Base-by-base conservation (phyloP, 2,113 vertebrate genomes). In the Podocnemis expansa region DNA sequence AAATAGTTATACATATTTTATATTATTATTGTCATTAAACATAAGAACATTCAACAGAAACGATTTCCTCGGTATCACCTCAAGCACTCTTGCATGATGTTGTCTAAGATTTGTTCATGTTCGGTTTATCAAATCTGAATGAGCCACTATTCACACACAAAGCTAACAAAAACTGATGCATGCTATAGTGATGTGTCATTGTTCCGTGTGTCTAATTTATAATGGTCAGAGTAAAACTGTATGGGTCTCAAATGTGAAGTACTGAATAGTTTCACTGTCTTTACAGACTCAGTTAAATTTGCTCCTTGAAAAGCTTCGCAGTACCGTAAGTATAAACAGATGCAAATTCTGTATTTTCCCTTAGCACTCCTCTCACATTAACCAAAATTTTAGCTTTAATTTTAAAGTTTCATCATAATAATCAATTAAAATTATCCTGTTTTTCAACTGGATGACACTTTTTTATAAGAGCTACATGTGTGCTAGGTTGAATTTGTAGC, bases 291-390 rank as follows among this genome's bases (percentile, higher is more conserved):
- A 99, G 97, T 97, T 99, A 97, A 99, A 99, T 96, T 98, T 99
- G 80, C 98, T 99, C 27, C 98, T 99, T 96, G 99, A 99, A 79
- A 99, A 99, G 96, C 99, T 99, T 54, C 99, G 99, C 96, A 99
- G 99, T 98, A 99, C 99, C 95, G 99, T 99, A 95, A 99, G 99
- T 98, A 97, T 73, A 80, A 38, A 51, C 3, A 89, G 22, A 34
- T 56, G 25, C 16, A 47, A 34, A 22, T 41, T 75, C 5, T 29
- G 34, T 21, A 3, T 90, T 92, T 92, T 89, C 38, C 47, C 29
- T 80, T 80, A 14, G 25, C 8, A 7, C 54, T 11, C n/a, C n/a
- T 27, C 41, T 87, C 45, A 51, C 0, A 0, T n/a, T 80, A 78
- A 2, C 41, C 17, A 87, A 27, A 38, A 43, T 38, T 58, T 58